These are phyloP conservation scores for Pelobates fuscus DNA, from an alignment of 2,113 vertebrate genomes.

Conservation along the genomic window DNA sequence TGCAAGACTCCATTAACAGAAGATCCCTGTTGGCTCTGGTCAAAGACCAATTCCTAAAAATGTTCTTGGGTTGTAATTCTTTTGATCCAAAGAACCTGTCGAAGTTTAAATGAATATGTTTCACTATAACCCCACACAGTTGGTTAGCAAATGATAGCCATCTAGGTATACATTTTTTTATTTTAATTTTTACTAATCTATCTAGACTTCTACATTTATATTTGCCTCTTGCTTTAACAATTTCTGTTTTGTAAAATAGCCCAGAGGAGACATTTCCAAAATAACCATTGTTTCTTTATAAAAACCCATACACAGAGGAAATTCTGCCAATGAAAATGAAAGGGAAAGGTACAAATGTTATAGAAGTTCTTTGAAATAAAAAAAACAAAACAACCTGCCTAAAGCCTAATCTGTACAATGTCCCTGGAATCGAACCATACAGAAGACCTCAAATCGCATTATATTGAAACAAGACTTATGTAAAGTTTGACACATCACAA, in stretches of 20 bases:
- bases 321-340: conserved; percentile 39
- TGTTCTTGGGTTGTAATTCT: no score
- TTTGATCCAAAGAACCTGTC: no score
- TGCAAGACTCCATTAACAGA: no score
- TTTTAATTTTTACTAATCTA: no score
- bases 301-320: background rate
- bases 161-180: no score
- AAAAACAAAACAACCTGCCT: background rate
- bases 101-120: no score
- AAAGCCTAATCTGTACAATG: conserved; percentile 15
- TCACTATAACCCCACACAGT: no score
- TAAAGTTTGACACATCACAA: conserved; percentile 43
- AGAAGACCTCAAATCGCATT: conserved; percentile 20
- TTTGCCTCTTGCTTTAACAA: background rate
- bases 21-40: no score
- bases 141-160: no score
- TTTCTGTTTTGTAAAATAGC: background rate
- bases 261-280: background rate
- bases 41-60: no score
- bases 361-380: background rate
- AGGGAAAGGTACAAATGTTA: background rate
- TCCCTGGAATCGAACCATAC: conserved; percentile 19
- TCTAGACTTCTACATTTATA: no score
- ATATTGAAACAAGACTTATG: background rate
- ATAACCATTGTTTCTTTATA: conserved; percentile 21